Conservation (phyloP, 2,888 invertebrate species). For the Heliothis peltigera region DNA sequence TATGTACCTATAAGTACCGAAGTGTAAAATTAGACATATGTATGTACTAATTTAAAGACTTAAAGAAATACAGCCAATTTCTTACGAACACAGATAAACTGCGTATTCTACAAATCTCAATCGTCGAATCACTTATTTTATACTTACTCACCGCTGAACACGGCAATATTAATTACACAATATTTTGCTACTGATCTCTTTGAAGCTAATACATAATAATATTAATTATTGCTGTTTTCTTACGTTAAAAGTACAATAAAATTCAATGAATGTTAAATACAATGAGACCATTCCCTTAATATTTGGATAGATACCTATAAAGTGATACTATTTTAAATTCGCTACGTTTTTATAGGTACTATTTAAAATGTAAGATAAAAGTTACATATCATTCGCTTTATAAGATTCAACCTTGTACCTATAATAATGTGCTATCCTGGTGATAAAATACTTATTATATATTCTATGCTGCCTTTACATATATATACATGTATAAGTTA, state of each 20-base stretch:
- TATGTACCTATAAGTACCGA: slow-evolving; percentile 43
- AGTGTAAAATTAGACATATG: slow-evolving; percentile 25
- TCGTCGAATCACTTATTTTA: slow-evolving; percentile 12
- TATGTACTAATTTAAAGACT: slow-evolving; percentile 9
- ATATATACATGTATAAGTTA: slow-evolving; percentile 59
- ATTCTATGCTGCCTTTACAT: slow-evolving; percentile 76
- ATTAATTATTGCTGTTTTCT: slow-evolving; percentile 32
- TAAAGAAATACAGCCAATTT: slow-evolving; percentile 19
- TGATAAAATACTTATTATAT: slow-evolving; percentile 67
- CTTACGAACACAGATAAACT: slow-evolving; percentile 2
- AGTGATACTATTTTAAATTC: slow-evolving; percentile 81
- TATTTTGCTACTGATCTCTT: slow-evolving; percentile 52
- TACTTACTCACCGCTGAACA: slow-evolving; percentile 17
- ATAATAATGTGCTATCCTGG: slow-evolving; percentile 72
- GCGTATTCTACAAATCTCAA: slow-evolving; percentile 22
- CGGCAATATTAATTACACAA: slow-evolving; percentile 23
- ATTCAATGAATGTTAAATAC: slow-evolving; percentile 48
- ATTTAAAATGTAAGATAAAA: slow-evolving; percentile 81
- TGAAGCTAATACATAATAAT: slow-evolving; percentile 29
- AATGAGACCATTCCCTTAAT: slow-evolving; percentile 71
- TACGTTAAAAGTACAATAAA: slow-evolving; percentile 48
- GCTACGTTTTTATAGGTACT: slow-evolving; percentile 70
- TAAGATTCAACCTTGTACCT: slow-evolving; percentile 79
- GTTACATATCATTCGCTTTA: slow-evolving; percentile 90
- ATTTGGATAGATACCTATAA: slow-evolving; percentile 68